These are phyloP conservation scores for Ypsolopha sequella DNA, from an alignment of 2,888 invertebrate species.

Conservation along the genomic window DNA sequence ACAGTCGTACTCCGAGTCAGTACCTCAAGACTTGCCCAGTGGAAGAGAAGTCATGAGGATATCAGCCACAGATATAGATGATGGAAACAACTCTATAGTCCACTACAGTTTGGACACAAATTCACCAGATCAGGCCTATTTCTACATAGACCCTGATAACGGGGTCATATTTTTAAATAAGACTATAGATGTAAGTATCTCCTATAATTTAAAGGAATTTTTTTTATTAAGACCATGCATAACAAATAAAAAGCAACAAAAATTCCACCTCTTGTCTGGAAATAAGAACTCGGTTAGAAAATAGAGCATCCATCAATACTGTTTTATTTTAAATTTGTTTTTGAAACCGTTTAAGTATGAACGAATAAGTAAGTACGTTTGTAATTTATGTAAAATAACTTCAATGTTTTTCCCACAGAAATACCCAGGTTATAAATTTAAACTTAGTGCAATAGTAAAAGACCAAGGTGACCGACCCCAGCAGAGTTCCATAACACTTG, in stretches of 20 bases:
- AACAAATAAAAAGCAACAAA: no score
- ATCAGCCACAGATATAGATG: constrained; percentile 93
- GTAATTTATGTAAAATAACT: constrained; percentile 2
- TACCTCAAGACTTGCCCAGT: constrained; percentile 83
- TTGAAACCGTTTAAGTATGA: no score
- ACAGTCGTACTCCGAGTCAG: constrained; percentile 76
- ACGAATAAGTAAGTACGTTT: no score
- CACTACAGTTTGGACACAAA: constrained; percentile 74
- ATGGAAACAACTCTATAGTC: constrained; percentile 90
- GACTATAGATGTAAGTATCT: constrained; percentile 72
- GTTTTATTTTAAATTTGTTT: no score
- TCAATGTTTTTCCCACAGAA: constrained; percentile 51
- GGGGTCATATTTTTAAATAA: constrained; percentile 85
- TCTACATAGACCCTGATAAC: constrained; percentile 83
- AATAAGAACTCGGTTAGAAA: no score
- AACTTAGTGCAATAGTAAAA: constrained; percentile 80
- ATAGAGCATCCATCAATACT: no score
- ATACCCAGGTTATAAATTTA: constrained; percentile 74
- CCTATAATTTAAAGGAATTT: constrained; percentile 1
- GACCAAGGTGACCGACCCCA: constrained; percentile 79
- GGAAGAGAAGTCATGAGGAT: constrained; percentile 87
- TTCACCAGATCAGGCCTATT: constrained; percentile 74
- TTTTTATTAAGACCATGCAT: no score
- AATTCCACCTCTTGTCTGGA: no score
- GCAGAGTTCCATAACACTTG: constrained; percentile 80